Evolutionary conservation across 2,113 vertebrate genomes (phyloP).

Genomic region (Brienomyrus longianalis): DNA sequence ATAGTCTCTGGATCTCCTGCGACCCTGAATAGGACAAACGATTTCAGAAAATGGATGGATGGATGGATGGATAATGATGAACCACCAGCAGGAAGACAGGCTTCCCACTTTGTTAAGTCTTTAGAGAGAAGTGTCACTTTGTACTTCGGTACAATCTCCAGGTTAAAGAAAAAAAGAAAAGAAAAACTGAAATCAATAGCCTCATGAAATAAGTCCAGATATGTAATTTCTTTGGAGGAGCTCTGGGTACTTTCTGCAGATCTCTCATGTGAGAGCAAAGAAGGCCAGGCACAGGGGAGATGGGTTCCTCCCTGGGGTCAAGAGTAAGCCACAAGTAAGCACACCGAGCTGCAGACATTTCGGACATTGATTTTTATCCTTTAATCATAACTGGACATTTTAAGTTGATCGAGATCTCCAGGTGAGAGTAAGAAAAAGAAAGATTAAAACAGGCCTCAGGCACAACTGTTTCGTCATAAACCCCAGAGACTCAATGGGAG

Average conservation of each 20-base stretch:
- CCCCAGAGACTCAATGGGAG: neutral
- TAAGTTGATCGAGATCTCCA: constrained; percentile 12
- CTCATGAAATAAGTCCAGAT: constrained; percentile 24
- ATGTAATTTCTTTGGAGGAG: constrained; percentile 29
- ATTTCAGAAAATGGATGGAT: neutral
- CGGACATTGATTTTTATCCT: constrained; percentile 24
- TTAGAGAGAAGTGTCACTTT: neutral
- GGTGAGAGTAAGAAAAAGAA: constrained; percentile 15
- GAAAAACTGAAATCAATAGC: constrained; percentile 26
- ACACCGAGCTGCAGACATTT: constrained; percentile 13
- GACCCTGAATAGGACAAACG: neutral
- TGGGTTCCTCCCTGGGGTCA: constrained; percentile 11
- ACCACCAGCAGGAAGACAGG: neutral
- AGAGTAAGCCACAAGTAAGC: constrained; percentile 17
- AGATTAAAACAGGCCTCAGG: constrained; percentile 19
- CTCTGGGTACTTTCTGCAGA: constrained; percentile 12
- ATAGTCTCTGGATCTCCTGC: neutral
- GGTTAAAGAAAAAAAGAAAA: constrained; percentile 23
- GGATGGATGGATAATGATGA: neutral
- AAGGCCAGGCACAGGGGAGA: neutral
- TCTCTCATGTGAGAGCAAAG: constrained; percentile 17
- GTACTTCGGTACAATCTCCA: constrained; percentile 20
- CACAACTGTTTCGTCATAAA: constrained; percentile 9
- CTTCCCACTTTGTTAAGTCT: neutral
- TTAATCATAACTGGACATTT: constrained; percentile 30